Conservation (phyloP, 1,140 invertebrate species). For the Drosophila elegans region DNA sequence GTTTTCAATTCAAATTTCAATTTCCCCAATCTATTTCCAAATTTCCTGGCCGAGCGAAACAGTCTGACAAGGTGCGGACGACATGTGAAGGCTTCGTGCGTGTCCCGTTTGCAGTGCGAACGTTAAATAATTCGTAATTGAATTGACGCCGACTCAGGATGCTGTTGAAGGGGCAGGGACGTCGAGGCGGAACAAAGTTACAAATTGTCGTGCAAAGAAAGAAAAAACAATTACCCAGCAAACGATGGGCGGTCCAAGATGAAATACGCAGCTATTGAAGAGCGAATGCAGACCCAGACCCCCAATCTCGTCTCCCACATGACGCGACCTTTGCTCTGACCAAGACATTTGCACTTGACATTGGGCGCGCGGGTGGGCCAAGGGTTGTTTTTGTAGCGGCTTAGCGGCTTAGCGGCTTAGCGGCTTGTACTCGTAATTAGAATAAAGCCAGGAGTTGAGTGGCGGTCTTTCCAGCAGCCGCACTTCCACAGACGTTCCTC, state of each 20-base stretch:
- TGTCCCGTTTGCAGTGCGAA: conserved; percentile 43
- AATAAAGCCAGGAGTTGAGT: conserved; percentile 70
- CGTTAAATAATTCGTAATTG: conserved; percentile 71
- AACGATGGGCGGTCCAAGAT: conserved; percentile 65
- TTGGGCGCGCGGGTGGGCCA: conserved; percentile 53
- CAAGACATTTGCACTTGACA: conserved; percentile 75
- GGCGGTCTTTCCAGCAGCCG: conserved; percentile 44
- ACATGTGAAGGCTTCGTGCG: conserved; percentile 54
- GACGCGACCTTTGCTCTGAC: conserved; percentile 49
- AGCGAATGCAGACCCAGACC: conserved; percentile 4
- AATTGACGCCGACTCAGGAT: conserved; percentile 74
- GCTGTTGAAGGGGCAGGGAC: conserved; percentile 1
- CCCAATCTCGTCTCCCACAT: conserved; percentile 13
- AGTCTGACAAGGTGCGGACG: conserved; percentile 16
- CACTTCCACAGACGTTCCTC: conserved; percentile 21
- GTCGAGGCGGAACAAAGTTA: conserved; percentile 15
- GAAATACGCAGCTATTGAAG: conserved; percentile 23
- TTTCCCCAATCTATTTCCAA: conserved; percentile 67
- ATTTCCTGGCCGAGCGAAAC: conserved; percentile 59
- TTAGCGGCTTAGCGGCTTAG: conserved; percentile 45
- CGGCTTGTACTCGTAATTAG: conserved; percentile 66
- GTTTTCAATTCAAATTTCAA: conserved; percentile 75
- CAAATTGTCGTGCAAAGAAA: conserved; percentile 57
- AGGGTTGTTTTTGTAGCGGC: conserved; percentile 40
- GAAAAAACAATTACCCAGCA: conserved; percentile 74